Evolutionary conservation across 92 coral and sea anemone genomes (phyloP), one percentile per base, ranked within the genome.

Genomic region (Paragorgia papillata): DNA sequence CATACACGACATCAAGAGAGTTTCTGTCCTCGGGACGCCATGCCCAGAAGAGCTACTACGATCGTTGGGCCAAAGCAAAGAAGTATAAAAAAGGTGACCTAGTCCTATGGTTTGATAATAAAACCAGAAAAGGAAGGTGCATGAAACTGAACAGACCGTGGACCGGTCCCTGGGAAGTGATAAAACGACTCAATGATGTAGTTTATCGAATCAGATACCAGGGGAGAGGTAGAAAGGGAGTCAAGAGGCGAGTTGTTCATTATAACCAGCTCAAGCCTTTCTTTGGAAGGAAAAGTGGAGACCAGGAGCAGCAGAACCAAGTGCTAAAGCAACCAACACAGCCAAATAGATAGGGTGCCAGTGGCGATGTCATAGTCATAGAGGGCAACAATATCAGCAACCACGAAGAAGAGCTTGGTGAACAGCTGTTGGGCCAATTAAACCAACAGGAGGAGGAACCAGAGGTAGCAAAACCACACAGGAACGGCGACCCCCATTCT

Each of bases 141-240:
- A 67, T 66, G 76, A 53, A 66, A 64, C 64, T 79, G 48, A 79
- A 79, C 76, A 79, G 76, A 56, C 83, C 83, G 19, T 79, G 83
- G 83, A 65, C 57, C 28, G 83, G 66, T 27, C 83, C 83, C 26
- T 79, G 75, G 83, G 48, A 50, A 58, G 73, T 79, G 34, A 57
- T 79, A 19, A 79, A 67, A 57, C 57, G 51, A 48, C 76, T 79
- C 1, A 69, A 57, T 33, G 69, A 76, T 19, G 73, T 83, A 21
- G 87, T 66, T 3, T 83, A 83, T 79, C 48, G 87, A 30, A 83
- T 83, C 44, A 66, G 76, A 82, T 83, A 32, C 22, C n/a, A n/a
- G n/a, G n/a, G n/a, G n/a, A n/a, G n/a, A n/a, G n/a, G n/a, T n/a
- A n/a, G n/a, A n/a, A n/a, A n/a, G n/a, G n/a, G n/a, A n/a, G n/a